Evolutionary conservation across 1,140 invertebrate genomes (phyloP).

Genomic region (Chionoecetes opilio): DNA sequence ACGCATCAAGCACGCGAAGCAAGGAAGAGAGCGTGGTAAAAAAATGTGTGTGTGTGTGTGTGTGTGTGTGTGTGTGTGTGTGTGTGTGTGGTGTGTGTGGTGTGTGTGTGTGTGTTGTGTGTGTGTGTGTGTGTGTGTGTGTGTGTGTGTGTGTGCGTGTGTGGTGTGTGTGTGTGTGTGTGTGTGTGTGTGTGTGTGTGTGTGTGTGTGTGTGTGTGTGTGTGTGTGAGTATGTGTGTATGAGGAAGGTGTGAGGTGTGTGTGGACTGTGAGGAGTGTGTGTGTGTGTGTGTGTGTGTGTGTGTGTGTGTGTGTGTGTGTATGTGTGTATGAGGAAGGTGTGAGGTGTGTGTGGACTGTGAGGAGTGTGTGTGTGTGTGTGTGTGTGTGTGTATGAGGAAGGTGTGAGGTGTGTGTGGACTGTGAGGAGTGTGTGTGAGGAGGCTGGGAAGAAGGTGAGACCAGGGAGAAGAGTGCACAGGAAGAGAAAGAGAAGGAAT

Average conservation of each 20-base stretch:
- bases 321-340: background rate
- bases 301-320: slow-evolving; percentile 16
- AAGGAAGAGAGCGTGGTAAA: background rate
- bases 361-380: background rate
- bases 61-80: background rate
- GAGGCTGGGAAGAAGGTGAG: no score
- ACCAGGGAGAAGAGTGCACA: no score
- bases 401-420: no score
- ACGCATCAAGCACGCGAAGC: background rate
- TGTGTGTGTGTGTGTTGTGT: slow-evolving; percentile 5
- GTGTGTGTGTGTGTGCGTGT: background rate
- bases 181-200: background rate
- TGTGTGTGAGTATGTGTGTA: no score
- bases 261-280: no score
- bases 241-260: no score
- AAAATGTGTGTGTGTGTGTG: background rate
- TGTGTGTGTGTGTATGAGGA: background rate
- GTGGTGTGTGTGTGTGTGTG: background rate
- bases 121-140: slow-evolving; percentile 24
- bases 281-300: no score
- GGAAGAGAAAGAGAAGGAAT: no score
- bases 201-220: background rate
- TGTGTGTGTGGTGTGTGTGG: slow-evolving; percentile 23
- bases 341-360: background rate
- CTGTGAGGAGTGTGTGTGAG: no score